phyloP scores from a whole-genome alignment of 1,140 invertebrate genomes.

The Drosophila albomicans region DNA sequence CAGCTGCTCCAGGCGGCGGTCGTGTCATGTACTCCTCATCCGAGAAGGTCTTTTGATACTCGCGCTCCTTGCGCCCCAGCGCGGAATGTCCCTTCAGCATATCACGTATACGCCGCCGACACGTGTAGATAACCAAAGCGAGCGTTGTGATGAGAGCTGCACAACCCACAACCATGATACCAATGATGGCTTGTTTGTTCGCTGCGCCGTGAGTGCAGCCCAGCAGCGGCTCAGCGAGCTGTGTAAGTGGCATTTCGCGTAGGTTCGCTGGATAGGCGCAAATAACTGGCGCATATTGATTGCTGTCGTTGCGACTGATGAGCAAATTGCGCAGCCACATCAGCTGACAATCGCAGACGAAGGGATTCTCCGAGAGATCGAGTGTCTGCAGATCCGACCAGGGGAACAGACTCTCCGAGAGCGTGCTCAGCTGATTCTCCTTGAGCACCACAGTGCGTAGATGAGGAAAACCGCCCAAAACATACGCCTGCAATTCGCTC shows the following conservation, averaged over 20 bases:
- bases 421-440: conserved; percentile 91
- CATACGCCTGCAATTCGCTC: conserved; percentile 89
- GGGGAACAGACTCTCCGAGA: conserved; percentile 91
- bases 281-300: conserved; percentile 86
- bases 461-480: conserved; percentile 91
- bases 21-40: conserved; percentile 93
- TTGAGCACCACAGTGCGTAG: conserved; percentile 90
- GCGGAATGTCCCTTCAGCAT: conserved; percentile 92
- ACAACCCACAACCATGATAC: conserved; percentile 89
- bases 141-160: conserved; percentile 89
- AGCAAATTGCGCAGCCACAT: conserved; percentile 93
- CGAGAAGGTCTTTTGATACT: conserved; percentile 94
- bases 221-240: conserved; percentile 90
- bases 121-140: conserved; percentile 90
- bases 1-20: conserved; percentile 57
- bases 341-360: conserved; percentile 92
- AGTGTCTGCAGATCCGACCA: conserved; percentile 91
- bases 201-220: conserved; percentile 91
- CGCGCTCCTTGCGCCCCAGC: conserved; percentile 92
- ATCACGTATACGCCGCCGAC: conserved; percentile 91
- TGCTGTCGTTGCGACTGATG: conserved; percentile 88
- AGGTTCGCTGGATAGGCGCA: conserved; percentile 90
- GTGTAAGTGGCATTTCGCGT: conserved; percentile 89
- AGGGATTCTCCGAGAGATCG: conserved; percentile 93
- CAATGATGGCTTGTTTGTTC: conserved; percentile 91